phyloP scores from a whole-genome alignment of 2,113 vertebrate genomes.

The Pleuronectes platessa region DNA sequence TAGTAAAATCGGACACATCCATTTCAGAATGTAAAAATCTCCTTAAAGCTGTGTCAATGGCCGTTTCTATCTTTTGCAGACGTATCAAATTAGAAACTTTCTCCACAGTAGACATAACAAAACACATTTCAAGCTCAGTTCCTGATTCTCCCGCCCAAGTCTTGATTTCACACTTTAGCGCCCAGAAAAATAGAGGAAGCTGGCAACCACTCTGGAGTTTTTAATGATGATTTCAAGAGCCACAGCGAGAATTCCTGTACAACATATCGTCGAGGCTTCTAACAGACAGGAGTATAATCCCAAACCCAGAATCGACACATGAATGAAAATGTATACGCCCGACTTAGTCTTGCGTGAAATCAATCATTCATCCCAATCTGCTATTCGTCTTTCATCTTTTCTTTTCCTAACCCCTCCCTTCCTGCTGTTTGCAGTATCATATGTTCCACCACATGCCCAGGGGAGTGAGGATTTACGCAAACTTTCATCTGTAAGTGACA shows the following conservation, averaged over 20 bases:
- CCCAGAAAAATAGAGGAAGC: constrained; percentile 14
- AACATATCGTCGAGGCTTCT: constrained; percentile 5
- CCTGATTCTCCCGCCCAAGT: not conserved
- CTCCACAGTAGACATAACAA: constrained; percentile 12
- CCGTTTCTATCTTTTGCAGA: not conserved
- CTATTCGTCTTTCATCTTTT: constrained; percentile 50
- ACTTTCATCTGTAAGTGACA: constrained; percentile 51
- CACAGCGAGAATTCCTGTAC: constrained; percentile 6
- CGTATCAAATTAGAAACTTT: constrained; percentile 5
- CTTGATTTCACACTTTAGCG: constrained; percentile 3
- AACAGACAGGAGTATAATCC: constrained; percentile 25
- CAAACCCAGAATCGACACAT: constrained; percentile 29
- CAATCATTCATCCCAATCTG: constrained; percentile 53
- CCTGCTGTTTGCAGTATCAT: constrained; percentile 55
- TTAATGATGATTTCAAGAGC: constrained; percentile 16
- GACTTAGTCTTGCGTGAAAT: constrained; percentile 25
- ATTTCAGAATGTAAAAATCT: constrained; percentile 18
- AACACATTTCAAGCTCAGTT: constrained; percentile 9
- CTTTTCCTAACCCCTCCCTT: constrained; percentile 48
- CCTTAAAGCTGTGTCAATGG: not conserved
- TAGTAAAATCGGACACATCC: constrained; percentile 28
- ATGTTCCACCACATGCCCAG: constrained; percentile 48
- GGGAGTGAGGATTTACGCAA: constrained; percentile 45
- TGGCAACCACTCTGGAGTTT: constrained; percentile 2
- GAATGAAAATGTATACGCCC: constrained; percentile 38